These are phyloP conservation scores for Drosophila sucinea DNA, from an alignment of 1,140 invertebrate species.

Conservation along the genomic window DNA sequence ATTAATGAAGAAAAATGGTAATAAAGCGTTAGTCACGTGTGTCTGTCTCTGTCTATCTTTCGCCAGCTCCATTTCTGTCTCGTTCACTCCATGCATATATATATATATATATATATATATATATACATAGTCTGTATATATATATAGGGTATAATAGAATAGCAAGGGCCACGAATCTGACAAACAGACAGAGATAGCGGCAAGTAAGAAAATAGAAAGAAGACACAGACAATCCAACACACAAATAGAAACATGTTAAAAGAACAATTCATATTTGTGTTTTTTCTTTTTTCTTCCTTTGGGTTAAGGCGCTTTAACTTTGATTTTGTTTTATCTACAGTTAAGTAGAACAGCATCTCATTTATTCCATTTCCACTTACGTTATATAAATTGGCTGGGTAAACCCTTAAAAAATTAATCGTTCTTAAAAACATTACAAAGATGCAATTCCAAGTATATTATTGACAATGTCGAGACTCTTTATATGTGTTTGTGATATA, in stretches of 20 bases:
- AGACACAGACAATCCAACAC: not conserved
- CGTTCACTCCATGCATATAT: not conserved
- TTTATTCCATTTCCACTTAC: no score
- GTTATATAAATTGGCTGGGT: no score
- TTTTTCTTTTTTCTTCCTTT: not conserved
- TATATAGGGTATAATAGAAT: slow-evolving; percentile 7
- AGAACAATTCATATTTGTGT: not conserved
- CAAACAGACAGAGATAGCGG: slow-evolving; percentile 1
- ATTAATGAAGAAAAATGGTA: slow-evolving; percentile 81
- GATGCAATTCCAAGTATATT: no score
- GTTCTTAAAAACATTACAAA: no score
- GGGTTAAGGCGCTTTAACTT: not conserved
- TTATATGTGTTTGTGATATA: no score
- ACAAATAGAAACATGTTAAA: not conserved
- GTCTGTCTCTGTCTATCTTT: slow-evolving; percentile 25
- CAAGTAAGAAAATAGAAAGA: slow-evolving; percentile 6
- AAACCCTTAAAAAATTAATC: no score
- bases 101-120: not conserved
- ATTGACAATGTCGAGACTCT: no score
- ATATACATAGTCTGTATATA: not conserved
- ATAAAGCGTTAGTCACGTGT: slow-evolving; percentile 80
- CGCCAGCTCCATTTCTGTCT: not conserved
- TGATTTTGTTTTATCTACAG: not conserved
- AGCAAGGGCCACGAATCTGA: not conserved
- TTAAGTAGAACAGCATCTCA: no score